Evolutionary conservation across 2,113 vertebrate species (phyloP), one percentile per base, ranked within the genome.

Genomic region (Ascaphus truei): DNA sequence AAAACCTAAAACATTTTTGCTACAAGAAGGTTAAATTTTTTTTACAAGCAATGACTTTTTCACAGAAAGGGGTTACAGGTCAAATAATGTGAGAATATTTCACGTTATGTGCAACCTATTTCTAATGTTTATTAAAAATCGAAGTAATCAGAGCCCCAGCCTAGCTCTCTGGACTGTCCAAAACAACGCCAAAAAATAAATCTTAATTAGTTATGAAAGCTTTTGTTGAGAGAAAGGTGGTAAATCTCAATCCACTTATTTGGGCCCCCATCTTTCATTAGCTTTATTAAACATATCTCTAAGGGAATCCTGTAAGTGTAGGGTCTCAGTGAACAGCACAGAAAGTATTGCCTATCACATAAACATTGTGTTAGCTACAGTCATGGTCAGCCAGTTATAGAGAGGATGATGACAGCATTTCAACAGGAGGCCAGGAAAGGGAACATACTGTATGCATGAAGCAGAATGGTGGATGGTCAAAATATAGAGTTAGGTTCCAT

Each of bases 201-300:
- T 67, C 52, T 67, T 67, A 62, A 72, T 62, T 62, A 30, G 68
- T 33, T 43, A 27, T 55, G 31, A 64, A 62, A 63, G 33, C 68
- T 27, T 30, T 27, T 1, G 47, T n/a, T 12, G 43, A 29, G 7
- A 34, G 51, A 63, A 52, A 53, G 48, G 27, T 55, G 29, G 50
- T 27, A 39, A 33, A 41, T 63, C 41, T 72, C 39, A 47, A 30
- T 25, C 15, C 59, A 47, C 30, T 62, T n/a, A 53, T 43, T 62
- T 71, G 61, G 47, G 37, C 9, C 34, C 41, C 23, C 25, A 51
- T 72, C 60, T 45, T 11, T 64, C 69, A 53, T 64, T 61, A 23
- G 39, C 27, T 11, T 64, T 52, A 64, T 64, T 72, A 72, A 72
- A 36, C 39, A 29, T 25, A 48, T 45, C 61, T 64, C 60, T 1